Evolutionary conservation across 2,888 invertebrate species (phyloP).

Genomic region (Andrena camellia): DNA sequence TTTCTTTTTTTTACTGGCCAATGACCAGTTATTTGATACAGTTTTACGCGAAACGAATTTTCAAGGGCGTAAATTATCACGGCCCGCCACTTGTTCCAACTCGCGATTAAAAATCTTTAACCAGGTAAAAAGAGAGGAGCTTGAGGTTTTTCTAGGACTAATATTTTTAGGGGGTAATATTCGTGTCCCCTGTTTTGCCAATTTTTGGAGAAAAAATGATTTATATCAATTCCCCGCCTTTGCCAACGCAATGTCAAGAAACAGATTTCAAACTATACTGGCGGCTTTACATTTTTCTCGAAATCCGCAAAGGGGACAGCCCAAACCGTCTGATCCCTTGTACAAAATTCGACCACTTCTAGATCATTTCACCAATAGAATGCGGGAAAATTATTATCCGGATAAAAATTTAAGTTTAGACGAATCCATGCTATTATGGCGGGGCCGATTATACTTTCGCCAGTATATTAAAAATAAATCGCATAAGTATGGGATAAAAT

Average conservation of each 20-base stretch:
- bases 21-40: no score
- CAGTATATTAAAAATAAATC: neutral
- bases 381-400: neutral
- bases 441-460: neutral
- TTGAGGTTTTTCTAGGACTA: neutral
- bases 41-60: no score
- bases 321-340: neutral
- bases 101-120: no score
- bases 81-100: no score
- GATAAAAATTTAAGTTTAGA: neutral
- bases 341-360: neutral
- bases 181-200: neutral
- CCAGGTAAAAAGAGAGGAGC: neutral
- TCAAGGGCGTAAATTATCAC: no score
- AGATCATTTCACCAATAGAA: neutral
- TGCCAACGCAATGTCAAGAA: neutral
- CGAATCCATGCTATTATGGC: neutral
- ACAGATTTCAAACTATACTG: neutral
- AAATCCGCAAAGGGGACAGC: neutral
- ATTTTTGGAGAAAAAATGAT: neutral
- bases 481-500: neutral
- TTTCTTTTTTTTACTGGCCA: no score
- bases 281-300: neutral
- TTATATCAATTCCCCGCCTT: neutral
- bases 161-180: neutral